These are phyloP conservation scores for Oceanodroma leucorhoa DNA, from an alignment of 2,797 vertebrate genomes.

Conservation along the genomic window DNA sequence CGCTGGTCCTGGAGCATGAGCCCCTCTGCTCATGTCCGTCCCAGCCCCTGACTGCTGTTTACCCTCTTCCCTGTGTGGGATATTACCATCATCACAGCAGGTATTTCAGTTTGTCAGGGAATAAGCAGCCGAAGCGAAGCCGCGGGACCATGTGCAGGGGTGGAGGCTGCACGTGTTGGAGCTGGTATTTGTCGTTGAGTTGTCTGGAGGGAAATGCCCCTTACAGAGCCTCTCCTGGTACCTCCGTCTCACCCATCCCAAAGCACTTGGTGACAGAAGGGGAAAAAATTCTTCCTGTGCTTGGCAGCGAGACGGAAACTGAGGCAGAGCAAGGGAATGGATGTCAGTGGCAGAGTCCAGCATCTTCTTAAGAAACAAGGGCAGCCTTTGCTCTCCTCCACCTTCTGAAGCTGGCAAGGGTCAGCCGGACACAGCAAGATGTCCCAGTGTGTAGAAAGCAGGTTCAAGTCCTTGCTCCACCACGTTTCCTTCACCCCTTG, in stretches of 20 bases:
- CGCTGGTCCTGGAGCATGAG: not conserved
- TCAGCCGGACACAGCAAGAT: rapidly evolving
- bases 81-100: not conserved
- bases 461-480: not conserved
- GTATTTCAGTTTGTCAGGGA: not conserved
- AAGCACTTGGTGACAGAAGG: not conserved
- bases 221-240: not conserved
- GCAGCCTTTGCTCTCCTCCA: not conserved
- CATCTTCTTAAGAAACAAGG: not conserved
- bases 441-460: not conserved
- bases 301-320: not conserved
- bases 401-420: not conserved
- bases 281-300: not conserved
- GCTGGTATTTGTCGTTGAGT: rapidly evolving
- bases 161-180: rapidly evolving
- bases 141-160: not conserved
- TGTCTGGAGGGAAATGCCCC: not conserved
- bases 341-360: not conserved
- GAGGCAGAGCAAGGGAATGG: not conserved
- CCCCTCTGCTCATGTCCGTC: not conserved
- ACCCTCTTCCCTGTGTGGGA: rapidly evolving
- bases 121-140: not conserved
- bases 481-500: rapidly evolving
- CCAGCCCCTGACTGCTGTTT: not conserved
- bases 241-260: not conserved